Evolutionary conservation across 64 coral and sea anemone genomes (phyloP), one percentile per base, ranked within the genome.

Genomic region (Platygyra sinensis): DNA sequence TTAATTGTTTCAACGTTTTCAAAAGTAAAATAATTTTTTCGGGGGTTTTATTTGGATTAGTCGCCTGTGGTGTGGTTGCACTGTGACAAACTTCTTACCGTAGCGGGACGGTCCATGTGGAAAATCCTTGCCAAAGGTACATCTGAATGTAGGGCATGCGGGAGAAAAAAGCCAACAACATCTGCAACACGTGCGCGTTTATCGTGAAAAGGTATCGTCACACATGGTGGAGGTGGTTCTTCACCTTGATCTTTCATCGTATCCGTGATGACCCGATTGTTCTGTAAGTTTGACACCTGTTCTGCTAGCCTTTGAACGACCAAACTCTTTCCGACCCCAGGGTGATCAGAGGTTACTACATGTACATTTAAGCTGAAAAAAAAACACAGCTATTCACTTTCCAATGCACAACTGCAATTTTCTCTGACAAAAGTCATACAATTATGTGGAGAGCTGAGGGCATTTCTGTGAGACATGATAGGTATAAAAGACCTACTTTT

Each of bases 291-390:
- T n/a, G 29, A 11, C 52, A 94, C 77, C 24, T 89, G 46, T 67
- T 87, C 61, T 24, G 75, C 81, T 22, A 94, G n/a, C 50, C 80
- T 63, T 80, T 86, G 80, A 20, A 90, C 87, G 2, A 90, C 19
- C 54, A 84, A 86, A 69, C 88, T 94, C 52, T 94, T 94, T 14
- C 93, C 93, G 20, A 89, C 74, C 57, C 93, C 93, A n/a, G 93
- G 69, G 60, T 82, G 20, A 28, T 11, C 57, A 13, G 93, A 94
- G 13, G 67, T 38, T 30, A 94, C 80, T 15, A 94, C 80, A 31
- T 82, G 83, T 51, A 94, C 82, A 38, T 62, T 90, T 51, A 94
- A 72, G 31, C 93, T 94, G 19, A 2, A 80, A 88, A 80, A 52
- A 38, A 67, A 57, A n/a, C n/a, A n/a, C n/a, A n/a, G n/a, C n/a